Evolutionary conservation across 2,888 invertebrate genomes (phyloP), one percentile per base, ranked within the genome.

Genomic region (Mimas tiliae): DNA sequence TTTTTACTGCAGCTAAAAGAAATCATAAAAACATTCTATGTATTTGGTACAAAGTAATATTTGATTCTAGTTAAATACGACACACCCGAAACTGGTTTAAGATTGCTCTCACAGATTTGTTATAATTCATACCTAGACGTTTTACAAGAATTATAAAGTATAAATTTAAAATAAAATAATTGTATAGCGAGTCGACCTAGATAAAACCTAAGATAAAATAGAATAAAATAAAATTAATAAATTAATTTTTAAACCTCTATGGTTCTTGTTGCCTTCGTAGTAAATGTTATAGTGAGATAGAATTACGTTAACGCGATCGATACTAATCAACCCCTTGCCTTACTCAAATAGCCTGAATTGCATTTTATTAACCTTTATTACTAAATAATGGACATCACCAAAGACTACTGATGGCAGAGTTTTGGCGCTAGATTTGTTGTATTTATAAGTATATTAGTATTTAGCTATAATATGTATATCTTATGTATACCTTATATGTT

Each of bases 281-380:
- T 19, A 6, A 7, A 58, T 38, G 34, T 19, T 38, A 58, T 42
- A 58, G 11, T 33, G 38, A 58, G 38, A 16, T 12, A 33, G 51
- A 6, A 16, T 53, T 2, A 38, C 34, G 9, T 55, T 55, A 16
- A 16, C 38, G 12, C 12, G 42, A 58, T 58, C 58, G 19, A 58
- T 58, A 58, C 19, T 38, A 38, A 58, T 42, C 12, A 58, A 58
- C 58, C 42, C n/a, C 12, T 58, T 42, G 11, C 19, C 58, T 38
- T 58, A 42, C 42, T 58, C 42, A 58, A 58, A 58, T 19, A 38
- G 16, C 0, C 33, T 53, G 53, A 53, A 53, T 53, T 53, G 53
- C 53, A 34, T 53, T 53, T 53, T 53, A 53, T 50, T 50, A 19
- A 8, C 11, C 19, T 9, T 38, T 16, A 6, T 16, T 16, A n/a